Conservation (phyloP, 1,140 invertebrate species). For the Ruditapes philippinarum region DNA sequence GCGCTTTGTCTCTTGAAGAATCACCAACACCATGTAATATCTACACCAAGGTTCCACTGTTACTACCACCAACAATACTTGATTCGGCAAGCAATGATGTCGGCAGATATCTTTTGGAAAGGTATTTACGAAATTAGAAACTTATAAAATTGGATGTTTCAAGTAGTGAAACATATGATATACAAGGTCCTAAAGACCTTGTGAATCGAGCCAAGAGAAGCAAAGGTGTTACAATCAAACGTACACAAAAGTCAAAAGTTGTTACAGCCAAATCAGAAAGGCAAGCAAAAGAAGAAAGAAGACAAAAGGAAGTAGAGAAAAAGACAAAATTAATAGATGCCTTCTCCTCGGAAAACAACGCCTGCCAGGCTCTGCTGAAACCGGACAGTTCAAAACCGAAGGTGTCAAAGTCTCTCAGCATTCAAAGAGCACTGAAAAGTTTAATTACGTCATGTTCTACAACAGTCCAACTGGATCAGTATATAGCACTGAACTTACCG, state of each 20-base stretch:
- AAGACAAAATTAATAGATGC: no score
- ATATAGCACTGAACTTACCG: not conserved
- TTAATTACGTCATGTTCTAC: not conserved
- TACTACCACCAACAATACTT: not conserved
- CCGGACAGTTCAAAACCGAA: conserved; percentile 65
- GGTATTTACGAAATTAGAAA: not conserved
- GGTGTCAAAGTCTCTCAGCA: conserved; percentile 35
- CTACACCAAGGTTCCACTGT: not conserved
- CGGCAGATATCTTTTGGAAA: not conserved
- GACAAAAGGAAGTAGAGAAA: conserved; percentile 11
- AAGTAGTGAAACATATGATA: no score
- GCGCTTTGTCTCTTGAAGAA: not conserved
- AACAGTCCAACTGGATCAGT: not conserved
- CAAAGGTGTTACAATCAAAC: conserved; percentile 61
- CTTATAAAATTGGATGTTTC: not conserved
- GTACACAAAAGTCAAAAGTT: conserved; percentile 1
- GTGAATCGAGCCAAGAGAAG: conserved; percentile 36
- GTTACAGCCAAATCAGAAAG: not conserved
- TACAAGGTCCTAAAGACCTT: conserved; percentile 36
- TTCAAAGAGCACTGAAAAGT: conserved; percentile 25
- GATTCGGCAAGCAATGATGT: not conserved
- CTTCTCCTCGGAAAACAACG: conserved; percentile 57
- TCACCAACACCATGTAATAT: not conserved
- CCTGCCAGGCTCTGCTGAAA: conserved; percentile 62
- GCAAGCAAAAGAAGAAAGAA: conserved; percentile 33